These are phyloP conservation scores for Archilochus colubris DNA, from an alignment of 2,113 vertebrate genomes.

Conservation along the genomic window DNA sequence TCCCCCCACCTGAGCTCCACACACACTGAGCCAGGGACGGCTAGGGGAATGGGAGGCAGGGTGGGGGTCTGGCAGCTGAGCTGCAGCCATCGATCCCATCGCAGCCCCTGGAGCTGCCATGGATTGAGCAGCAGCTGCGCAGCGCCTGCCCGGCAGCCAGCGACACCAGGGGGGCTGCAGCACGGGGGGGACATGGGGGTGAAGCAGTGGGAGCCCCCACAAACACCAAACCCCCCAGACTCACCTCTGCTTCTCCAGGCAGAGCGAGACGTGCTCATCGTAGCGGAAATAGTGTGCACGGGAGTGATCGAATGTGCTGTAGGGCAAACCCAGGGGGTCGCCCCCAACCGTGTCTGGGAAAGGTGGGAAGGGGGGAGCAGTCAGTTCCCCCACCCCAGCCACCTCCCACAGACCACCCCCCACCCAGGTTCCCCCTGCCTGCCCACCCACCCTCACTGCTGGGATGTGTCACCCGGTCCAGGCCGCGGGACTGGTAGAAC, in stretches of 20 bases:
- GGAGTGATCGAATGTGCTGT: slow-evolving; percentile 93
- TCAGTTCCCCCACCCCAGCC: neutral
- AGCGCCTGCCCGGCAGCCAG: neutral
- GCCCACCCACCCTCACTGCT: slow-evolving; percentile 88
- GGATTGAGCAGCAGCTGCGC: neutral
- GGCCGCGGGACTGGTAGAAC: slow-evolving; percentile 94
- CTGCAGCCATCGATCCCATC: neutral
- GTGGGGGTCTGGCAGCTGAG: neutral
- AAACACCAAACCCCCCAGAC: too few relatives aligned
- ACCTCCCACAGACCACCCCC: neutral
- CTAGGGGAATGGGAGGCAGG: too few relatives aligned
- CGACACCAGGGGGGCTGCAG: neutral
- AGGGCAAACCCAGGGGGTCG: slow-evolving; percentile 88
- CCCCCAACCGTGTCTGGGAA: slow-evolving; percentile 84
- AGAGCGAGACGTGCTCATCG: slow-evolving; percentile 94
- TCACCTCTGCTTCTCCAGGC: slow-evolving; percentile 92
- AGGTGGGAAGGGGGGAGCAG: neutral
- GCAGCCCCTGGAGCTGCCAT: neutral
- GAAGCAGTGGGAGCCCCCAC: too few relatives aligned
- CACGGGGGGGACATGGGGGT: too few relatives aligned
- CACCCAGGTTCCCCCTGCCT: fast-evolving
- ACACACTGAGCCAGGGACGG: too few relatives aligned
- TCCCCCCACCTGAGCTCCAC: neutral
- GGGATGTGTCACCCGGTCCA: slow-evolving; percentile 91
- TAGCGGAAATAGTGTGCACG: slow-evolving; percentile 97